phyloP scores from a whole-genome alignment of 2,797 vertebrate genomes.

The Halcyon smyrnensis region DNA sequence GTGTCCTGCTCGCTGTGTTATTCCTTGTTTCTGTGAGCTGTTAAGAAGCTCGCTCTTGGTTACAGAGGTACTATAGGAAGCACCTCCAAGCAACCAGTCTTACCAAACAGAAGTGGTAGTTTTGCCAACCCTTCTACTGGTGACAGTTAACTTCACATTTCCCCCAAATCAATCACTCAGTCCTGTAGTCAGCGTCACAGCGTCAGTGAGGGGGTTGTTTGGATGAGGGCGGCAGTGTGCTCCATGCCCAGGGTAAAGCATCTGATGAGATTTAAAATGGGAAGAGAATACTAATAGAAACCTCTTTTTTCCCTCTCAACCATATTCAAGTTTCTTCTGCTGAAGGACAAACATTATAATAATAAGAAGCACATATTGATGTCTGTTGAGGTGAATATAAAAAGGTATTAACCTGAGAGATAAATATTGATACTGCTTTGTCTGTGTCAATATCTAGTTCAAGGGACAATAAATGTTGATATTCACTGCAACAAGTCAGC shows the following conservation, averaged over 20 bases:
- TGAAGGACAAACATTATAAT: slow-evolving; percentile 58
- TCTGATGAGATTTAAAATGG: neutral
- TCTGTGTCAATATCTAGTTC: slow-evolving; percentile 67
- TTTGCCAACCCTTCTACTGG: neutral
- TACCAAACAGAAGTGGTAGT: neutral
- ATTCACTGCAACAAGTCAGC: slow-evolving; percentile 14
- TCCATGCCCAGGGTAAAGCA: neutral
- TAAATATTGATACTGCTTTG: slow-evolving; percentile 63
- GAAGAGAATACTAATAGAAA: neutral
- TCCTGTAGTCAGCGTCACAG: neutral
- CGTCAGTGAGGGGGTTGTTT: neutral
- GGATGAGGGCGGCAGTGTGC: neutral
- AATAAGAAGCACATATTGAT: slow-evolving; percentile 64
- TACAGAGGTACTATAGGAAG: neutral
- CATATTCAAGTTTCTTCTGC: neutral
- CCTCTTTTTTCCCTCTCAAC: neutral
- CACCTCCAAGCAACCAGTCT: neutral
- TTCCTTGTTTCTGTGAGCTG: accelerated
- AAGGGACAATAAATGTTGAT: slow-evolving; percentile 56
- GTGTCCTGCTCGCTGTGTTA: accelerated
- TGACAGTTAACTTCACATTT: neutral
- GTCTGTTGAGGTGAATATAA: slow-evolving; percentile 34
- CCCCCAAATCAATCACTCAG: neutral
- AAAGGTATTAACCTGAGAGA: slow-evolving; percentile 62
- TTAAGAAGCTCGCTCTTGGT: neutral